These are phyloP conservation scores for Ochotona curzoniae DNA, from an alignment of 2,113 vertebrate species.

Conservation along the genomic window DNA sequence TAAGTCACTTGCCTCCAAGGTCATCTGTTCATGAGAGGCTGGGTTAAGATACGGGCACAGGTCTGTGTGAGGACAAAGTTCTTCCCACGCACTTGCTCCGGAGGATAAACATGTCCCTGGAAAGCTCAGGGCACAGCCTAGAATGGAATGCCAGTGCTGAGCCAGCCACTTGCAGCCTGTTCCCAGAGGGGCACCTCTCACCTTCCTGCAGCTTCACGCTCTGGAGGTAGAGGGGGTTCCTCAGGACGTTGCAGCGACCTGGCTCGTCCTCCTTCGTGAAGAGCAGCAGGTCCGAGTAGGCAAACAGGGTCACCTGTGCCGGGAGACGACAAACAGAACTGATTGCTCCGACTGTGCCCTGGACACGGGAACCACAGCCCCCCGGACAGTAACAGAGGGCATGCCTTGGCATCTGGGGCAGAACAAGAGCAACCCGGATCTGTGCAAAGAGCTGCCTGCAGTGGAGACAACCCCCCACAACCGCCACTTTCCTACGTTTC, in stretches of 20 bases:
- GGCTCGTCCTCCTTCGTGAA: slow-evolving; percentile 96
- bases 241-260: slow-evolving; percentile 93
- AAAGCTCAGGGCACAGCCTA: neutral
- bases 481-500: neutral
- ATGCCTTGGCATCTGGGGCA: neutral
- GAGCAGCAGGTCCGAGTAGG: slow-evolving; percentile 95
- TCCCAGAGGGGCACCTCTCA: slow-evolving; percentile 71
- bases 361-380: neutral
- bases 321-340: slow-evolving; percentile 42
- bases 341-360: neutral
- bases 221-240: slow-evolving; percentile 95
- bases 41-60: neutral
- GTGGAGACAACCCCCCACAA: rapidly evolving
- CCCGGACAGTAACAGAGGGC: neutral
- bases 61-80: neutral
- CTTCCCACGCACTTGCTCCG: neutral
- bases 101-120: neutral
- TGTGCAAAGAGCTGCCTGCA: neutral
- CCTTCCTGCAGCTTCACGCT: slow-evolving; percentile 95
- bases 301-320: slow-evolving; percentile 93
- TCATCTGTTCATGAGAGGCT: neutral
- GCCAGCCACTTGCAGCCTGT: neutral
- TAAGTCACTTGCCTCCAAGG: neutral
- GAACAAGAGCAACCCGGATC: neutral
- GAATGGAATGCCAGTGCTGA: neutral